Evolutionary conservation across 2,797 vertebrate species (phyloP).

Genomic region (Channa striata): DNA sequence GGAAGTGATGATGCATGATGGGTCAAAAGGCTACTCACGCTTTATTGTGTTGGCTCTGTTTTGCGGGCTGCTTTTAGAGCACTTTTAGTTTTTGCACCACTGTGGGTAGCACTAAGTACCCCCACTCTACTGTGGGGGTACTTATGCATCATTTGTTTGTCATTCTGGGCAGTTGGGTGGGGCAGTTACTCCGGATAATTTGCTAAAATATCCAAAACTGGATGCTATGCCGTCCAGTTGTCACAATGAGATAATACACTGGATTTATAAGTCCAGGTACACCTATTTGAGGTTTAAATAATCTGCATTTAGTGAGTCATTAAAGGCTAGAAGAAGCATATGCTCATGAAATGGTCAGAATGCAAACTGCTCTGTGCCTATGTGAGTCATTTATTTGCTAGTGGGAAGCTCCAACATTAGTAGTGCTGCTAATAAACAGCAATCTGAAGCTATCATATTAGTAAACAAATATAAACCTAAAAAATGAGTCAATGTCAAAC

Average conservation of each 20-base stretch:
- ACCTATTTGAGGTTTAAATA: slow-evolving; percentile 41
- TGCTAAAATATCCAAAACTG: slow-evolving; percentile 39
- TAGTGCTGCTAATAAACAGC: slow-evolving; percentile 12
- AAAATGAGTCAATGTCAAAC: slow-evolving; percentile 16
- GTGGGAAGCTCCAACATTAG: slow-evolving; percentile 26
- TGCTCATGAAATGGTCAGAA: slow-evolving; percentile 2
- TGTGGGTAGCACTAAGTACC: too few species aligned
- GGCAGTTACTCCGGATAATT: neutral
- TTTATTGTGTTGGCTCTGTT: too few species aligned
- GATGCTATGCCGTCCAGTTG: slow-evolving; percentile 18
- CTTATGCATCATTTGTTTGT: too few species aligned
- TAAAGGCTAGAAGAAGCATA: slow-evolving; percentile 37
- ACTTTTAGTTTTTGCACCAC: too few species aligned
- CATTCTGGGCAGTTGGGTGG: too few species aligned
- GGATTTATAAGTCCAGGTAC: slow-evolving; percentile 44
- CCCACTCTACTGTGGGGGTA: too few species aligned
- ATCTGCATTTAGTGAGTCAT: slow-evolving; percentile 46
- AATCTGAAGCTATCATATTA: slow-evolving; percentile 15
- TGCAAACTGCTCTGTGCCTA: slow-evolving; percentile 21
- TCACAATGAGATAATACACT: slow-evolving; percentile 32
- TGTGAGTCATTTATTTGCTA: slow-evolving; percentile 22
- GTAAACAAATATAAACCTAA: slow-evolving; percentile 17
- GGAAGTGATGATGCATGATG: too few species aligned
- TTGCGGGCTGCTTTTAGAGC: too few species aligned
- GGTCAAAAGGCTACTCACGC: too few species aligned